These are phyloP conservation scores for Paedocypris sp. DNA, from an alignment of 2,113 vertebrate species.

Conservation along the genomic window DNA sequence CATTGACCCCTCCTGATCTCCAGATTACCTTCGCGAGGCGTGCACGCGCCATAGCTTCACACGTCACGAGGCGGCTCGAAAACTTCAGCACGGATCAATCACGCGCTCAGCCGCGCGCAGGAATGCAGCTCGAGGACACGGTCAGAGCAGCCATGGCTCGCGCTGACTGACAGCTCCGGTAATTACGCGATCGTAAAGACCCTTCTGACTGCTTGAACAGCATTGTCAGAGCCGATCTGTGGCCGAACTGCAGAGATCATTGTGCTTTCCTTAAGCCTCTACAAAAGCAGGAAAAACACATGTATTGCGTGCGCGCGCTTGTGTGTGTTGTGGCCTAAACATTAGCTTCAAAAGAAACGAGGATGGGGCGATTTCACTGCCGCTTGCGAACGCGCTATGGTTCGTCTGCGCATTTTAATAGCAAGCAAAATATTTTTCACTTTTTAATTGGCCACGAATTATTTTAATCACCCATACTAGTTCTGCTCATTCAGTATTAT, in stretches of 20 bases:
- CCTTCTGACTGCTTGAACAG: constrained; percentile 88
- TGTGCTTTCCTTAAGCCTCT: constrained; percentile 76
- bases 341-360: too few species aligned
- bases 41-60: constrained; percentile 85
- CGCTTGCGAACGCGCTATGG: too few species aligned
- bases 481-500: too few species aligned
- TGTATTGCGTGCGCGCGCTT: constrained; percentile 38
- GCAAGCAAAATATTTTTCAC: too few species aligned
- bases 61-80: constrained; percentile 85
- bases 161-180: constrained; percentile 96
- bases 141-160: constrained; percentile 62
- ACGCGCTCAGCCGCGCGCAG: constrained; percentile 73
- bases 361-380: too few species aligned
- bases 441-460: too few species aligned
- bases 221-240: constrained; percentile 89
- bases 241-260: constrained; percentile 84
- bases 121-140: constrained; percentile 77
- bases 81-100: constrained; percentile 97
- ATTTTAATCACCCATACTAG: too few species aligned
- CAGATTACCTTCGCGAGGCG: constrained; percentile 89
- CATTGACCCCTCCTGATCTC: constrained; percentile 84
- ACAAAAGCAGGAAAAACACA: constrained; percentile 45
- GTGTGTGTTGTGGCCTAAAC: not conserved
- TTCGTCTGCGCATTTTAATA: too few species aligned
- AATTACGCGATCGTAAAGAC: constrained; percentile 97